Conservation (phyloP, 2,888 invertebrate species). For the Abrostola triplasia region DNA sequence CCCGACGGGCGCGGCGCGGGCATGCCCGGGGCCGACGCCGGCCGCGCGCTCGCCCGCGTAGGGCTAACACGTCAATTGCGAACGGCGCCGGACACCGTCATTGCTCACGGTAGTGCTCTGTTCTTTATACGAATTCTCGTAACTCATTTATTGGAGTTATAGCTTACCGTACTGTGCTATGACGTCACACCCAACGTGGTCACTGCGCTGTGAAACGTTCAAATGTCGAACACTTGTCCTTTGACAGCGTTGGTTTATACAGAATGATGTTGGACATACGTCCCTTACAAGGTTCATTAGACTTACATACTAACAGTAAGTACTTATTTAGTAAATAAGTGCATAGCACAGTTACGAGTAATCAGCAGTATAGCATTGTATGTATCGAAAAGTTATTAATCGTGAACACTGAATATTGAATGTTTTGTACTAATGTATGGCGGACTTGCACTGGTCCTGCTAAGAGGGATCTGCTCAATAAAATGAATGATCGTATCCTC, state of each 20-base stretch:
- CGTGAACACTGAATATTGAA: conserved; percentile 54
- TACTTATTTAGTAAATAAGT: conserved; percentile 19
- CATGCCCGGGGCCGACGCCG: conserved; percentile 37
- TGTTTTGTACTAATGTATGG: conserved; percentile 57
- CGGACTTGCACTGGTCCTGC: conserved; percentile 44
- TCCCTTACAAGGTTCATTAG: conserved; percentile 23
- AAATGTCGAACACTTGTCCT: conserved; percentile 39
- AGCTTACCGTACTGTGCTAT: conserved; percentile 51
- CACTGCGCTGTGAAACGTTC: conserved; percentile 32
- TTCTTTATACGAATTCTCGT: conserved; percentile 72
- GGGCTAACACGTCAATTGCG: conserved; percentile 88
- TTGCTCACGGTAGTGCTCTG: conserved; percentile 86
- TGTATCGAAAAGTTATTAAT: conserved; percentile 50
- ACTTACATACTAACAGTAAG: conserved; percentile 26
- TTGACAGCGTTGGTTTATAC: conserved; percentile 25
- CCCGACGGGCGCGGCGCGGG: conserved; percentile 51
- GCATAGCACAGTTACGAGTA: conserved; percentile 52
- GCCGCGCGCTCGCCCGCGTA: conserved; percentile 67
- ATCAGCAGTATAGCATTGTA: conserved; percentile 48
- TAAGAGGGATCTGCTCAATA: conserved; percentile 46
- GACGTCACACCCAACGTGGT: conserved; percentile 23
- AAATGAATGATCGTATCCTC: conserved; percentile 43
- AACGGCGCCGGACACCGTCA: conserved; percentile 83
- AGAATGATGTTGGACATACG: conserved; percentile 4
- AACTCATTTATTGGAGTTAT: conserved; percentile 57